Percentiles rank a stretch among this genome's conserved stretches.
Conservation (phyloP, 2,888 invertebrate species). For the Lottia scabra region DNA sequence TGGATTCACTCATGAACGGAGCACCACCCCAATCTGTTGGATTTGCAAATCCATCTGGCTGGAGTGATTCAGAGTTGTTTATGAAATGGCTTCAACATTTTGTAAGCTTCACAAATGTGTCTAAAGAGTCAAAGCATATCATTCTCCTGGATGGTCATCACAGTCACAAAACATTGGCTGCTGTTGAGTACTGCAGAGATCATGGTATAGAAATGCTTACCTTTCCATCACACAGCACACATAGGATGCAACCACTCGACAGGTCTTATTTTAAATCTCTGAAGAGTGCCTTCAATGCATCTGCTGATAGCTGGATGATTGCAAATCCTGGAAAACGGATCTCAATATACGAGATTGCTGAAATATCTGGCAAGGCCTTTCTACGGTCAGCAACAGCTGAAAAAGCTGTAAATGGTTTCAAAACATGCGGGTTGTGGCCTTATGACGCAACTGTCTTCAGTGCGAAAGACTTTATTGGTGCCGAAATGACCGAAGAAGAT, state of each 20-base stretch:
- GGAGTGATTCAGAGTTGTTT: slow-evolving; percentile 47
- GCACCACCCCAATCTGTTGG: slow-evolving; percentile 56
- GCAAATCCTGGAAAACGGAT: slow-evolving; percentile 33
- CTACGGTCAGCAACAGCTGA: slow-evolving; percentile 28
- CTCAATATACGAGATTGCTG: slow-evolving; percentile 29
- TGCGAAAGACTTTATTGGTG: neutral
- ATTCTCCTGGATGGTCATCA: slow-evolving; percentile 65
- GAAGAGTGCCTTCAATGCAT: slow-evolving; percentile 35
- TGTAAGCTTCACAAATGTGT: slow-evolving; percentile 44
- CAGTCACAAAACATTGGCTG: slow-evolving; percentile 48
- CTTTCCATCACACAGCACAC: slow-evolving; percentile 65
- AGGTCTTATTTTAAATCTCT: slow-evolving; percentile 40
- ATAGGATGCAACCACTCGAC: slow-evolving; percentile 48
- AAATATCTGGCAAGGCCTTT: slow-evolving; percentile 34
- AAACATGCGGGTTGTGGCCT: slow-evolving; percentile 17
- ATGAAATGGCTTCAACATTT: slow-evolving; percentile 65
- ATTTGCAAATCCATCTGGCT: slow-evolving; percentile 51
- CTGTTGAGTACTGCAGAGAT: slow-evolving; percentile 57
- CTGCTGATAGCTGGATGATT: slow-evolving; percentile 36
- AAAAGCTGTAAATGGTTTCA: slow-evolving; percentile 27
- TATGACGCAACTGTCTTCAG: neutral
- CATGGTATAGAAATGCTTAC: slow-evolving; percentile 60
- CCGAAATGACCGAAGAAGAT: neutral
- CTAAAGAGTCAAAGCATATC: slow-evolving; percentile 46
- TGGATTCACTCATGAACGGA: too few relatives aligned